phyloP scores from a whole-genome alignment of 2,797 vertebrate genomes.

The Diceros bicornis region DNA sequence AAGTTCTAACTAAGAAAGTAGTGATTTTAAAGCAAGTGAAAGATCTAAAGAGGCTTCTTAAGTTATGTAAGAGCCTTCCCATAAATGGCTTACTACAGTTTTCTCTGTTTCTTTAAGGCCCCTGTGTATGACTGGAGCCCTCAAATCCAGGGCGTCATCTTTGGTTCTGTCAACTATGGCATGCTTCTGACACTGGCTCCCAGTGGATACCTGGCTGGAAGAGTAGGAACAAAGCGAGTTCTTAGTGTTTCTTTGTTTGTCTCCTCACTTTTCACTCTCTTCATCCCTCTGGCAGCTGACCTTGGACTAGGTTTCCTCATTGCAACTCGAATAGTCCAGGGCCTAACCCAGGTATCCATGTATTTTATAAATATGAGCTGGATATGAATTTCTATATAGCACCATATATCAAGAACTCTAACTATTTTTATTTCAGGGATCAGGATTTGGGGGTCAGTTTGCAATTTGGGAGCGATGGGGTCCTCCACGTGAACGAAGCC shows the following conservation, averaged over 20 bases:
- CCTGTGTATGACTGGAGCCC: constrained; percentile 91
- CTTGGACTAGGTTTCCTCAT: constrained; percentile 90
- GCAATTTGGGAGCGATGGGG: constrained; percentile 94
- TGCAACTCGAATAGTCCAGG: constrained; percentile 90
- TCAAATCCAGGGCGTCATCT: constrained; percentile 92
- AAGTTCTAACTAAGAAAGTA: constrained; percentile 24
- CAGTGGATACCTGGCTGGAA: constrained; percentile 92
- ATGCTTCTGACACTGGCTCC: constrained; percentile 91
- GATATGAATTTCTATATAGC: not conserved
- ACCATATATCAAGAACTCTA: not conserved
- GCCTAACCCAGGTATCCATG: constrained; percentile 90
- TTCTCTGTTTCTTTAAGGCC: constrained; percentile 84
- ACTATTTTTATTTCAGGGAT: constrained; percentile 87
- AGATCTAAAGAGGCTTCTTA: not conserved
- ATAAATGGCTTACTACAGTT: not conserved
- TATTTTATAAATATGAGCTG: not conserved
- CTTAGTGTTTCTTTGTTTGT: constrained; percentile 90
- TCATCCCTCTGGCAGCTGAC: constrained; percentile 90
- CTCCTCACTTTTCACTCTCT: constrained; percentile 90
- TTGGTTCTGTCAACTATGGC: constrained; percentile 93
- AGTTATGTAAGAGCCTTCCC: not conserved
- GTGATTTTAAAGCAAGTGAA: not conserved
- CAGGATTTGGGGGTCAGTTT: constrained; percentile 92
- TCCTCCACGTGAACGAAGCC: constrained; percentile 91
- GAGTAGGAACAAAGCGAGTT: constrained; percentile 89